Percentiles rank a stretch among this genome's conserved stretches.
Evolutionary conservation across 2,888 invertebrate genomes (phyloP).

Genomic region (Dicranocentrus wangi): DNA sequence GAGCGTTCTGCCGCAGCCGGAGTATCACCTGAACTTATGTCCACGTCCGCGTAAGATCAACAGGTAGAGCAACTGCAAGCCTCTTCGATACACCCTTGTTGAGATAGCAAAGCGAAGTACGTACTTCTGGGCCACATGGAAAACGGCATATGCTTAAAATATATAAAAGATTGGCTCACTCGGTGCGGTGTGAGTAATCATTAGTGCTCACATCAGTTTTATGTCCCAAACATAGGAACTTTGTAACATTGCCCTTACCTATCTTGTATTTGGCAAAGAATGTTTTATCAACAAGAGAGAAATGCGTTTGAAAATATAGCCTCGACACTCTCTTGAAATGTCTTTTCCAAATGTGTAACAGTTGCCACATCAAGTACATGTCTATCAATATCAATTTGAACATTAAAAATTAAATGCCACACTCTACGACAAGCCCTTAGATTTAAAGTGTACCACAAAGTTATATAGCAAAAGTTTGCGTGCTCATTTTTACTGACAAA

Average conservation of each 20-base stretch:
- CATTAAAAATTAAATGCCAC: not conserved
- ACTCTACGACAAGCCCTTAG: too few species aligned
- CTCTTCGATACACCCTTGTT: constrained; percentile 67
- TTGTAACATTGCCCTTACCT: constrained; percentile 40
- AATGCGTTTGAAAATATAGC: constrained; percentile 65
- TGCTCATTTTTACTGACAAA: too few species aligned
- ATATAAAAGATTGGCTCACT: constrained; percentile 70
- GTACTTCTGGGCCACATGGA: constrained; percentile 72
- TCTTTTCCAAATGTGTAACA: constrained; percentile 72
- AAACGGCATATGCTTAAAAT: constrained; percentile 68
- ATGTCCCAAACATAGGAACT: too few species aligned
- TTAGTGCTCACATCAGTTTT: too few species aligned
- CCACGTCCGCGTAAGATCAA: constrained; percentile 72
- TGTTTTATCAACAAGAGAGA: constrained; percentile 68
- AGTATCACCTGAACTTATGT: constrained; percentile 66
- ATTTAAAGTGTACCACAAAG: too few species aligned
- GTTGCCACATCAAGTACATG: constrained; percentile 71
- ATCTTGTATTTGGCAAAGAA: constrained; percentile 68
- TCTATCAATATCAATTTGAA: constrained; percentile 50
- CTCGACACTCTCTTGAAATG: constrained; percentile 69
- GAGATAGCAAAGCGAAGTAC: constrained; percentile 67
- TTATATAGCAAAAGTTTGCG: too few species aligned
- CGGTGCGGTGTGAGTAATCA: too few species aligned
- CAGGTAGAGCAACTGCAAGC: constrained; percentile 55
- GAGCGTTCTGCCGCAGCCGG: constrained; percentile 85